These are phyloP conservation scores for Ostrea edulis DNA, from an alignment of 1,140 invertebrate genomes.

Conservation along the genomic window DNA sequence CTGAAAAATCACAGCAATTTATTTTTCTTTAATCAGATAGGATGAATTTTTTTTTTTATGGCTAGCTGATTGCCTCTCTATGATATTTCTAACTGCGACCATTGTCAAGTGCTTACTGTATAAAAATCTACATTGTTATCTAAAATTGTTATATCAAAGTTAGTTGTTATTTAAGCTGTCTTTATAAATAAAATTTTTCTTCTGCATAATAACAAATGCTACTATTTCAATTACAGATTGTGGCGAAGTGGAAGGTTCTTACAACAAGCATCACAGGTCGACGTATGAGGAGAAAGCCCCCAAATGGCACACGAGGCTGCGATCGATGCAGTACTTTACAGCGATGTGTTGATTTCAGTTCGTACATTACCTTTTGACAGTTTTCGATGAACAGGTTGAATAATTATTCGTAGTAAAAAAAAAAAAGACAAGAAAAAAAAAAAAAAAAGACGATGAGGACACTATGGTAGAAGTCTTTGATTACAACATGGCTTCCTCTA, in stretches of 20 bases:
- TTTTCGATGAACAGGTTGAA: constrained; percentile 24
- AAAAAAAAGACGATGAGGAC: neutral
- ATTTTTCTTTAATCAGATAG: too few species aligned
- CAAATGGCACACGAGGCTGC: constrained; percentile 1
- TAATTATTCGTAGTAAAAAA: neutral
- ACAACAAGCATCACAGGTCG: neutral
- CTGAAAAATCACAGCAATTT: too few species aligned
- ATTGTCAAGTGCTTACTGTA: neutral
- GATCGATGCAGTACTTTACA: constrained; percentile 14
- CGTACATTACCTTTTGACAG: constrained; percentile 15
- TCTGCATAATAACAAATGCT: neutral
- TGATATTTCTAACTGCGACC: neutral
- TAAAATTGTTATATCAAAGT: too few species aligned
- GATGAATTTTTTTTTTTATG: neutral
- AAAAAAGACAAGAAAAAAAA: neutral
- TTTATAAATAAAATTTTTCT: neutral
- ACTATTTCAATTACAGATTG: neutral
- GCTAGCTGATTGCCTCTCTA: neutral
- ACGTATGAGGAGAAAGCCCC: constrained; percentile 3
- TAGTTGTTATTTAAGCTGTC: too few species aligned
- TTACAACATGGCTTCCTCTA: constrained; percentile 3
- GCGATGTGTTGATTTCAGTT: neutral
- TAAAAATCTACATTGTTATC: neutral
- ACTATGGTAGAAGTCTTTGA: neutral
- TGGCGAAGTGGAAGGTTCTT: neutral